Evolutionary conservation across 1,140 invertebrate species (phyloP).

Genomic region (Chymomyza costata): DNA sequence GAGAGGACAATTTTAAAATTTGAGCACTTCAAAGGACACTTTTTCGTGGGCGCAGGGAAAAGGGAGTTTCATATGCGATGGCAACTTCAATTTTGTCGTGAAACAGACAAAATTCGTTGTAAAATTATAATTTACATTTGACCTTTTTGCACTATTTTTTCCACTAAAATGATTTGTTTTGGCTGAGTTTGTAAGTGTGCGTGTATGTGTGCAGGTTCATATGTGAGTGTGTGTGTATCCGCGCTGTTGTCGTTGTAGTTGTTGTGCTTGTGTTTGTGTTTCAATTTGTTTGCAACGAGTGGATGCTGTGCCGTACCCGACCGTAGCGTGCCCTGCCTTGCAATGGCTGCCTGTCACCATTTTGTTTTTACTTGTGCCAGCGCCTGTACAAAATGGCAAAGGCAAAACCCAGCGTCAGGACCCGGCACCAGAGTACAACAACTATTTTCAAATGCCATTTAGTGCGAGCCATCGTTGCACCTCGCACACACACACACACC

Average conservation of each 20-base stretch:
- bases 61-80: no score
- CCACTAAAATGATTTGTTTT: conserved; percentile 34
- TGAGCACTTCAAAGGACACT: no score
- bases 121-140: conserved; percentile 44
- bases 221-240: no score
- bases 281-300: conserved; percentile 16
- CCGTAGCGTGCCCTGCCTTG: conserved; percentile 1
- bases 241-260: no score
- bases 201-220: no score
- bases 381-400: conserved; percentile 30
- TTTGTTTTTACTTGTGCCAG: conserved; percentile 10
- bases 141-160: conserved; percentile 25
- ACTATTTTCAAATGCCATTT: conserved; percentile 47
- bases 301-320: conserved; percentile 5
- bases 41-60: no score
- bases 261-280: conserved; percentile 7
- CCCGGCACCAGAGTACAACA: conserved; percentile 30
- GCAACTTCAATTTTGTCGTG: no score
- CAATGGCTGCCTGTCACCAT: conserved; percentile 18
- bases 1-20: no score
- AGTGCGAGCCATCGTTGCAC: conserved; percentile 20
- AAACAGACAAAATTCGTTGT: no score
- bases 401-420: conserved; percentile 39
- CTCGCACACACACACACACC: conserved; percentile 13
- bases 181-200: no score